Evolutionary conservation across 1,140 invertebrate species (phyloP).

Genomic region (Potamilus streckersoni): DNA sequence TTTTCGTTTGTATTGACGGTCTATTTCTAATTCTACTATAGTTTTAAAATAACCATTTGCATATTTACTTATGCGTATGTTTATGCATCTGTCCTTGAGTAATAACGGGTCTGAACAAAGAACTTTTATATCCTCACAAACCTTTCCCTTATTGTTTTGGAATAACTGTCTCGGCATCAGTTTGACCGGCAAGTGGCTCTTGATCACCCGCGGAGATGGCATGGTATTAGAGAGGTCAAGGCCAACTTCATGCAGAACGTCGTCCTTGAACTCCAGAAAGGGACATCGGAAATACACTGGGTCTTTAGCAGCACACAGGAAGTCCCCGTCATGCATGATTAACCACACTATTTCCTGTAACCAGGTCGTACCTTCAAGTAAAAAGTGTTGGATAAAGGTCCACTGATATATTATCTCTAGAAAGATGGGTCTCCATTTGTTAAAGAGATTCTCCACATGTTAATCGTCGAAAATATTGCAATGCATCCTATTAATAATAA

Average conservation of each 20-base stretch:
- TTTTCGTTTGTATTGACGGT: too few relatives aligned
- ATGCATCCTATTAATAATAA: not conserved
- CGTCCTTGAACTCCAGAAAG: conserved; percentile 72
- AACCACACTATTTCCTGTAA: conserved; percentile 90
- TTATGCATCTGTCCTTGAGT: too few relatives aligned
- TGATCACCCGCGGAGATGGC: conserved; percentile 58
- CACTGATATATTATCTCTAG: not conserved
- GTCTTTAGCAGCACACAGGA: conserved; percentile 78
- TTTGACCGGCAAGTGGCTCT: conserved; percentile 55
- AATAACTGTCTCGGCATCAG: conserved; percentile 43
- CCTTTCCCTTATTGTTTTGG: too few relatives aligned
- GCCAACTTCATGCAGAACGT: conserved; percentile 57
- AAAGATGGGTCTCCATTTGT: not conserved
- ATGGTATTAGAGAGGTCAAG: conserved; percentile 55
- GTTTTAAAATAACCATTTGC: too few relatives aligned
- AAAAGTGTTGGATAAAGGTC: conserved; percentile 45
- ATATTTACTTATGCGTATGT: too few relatives aligned
- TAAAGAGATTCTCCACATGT: not conserved
- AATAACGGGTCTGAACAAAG: too few relatives aligned
- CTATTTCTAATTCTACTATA: too few relatives aligned
- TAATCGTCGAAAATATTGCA: not conserved
- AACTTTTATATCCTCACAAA: too few relatives aligned
- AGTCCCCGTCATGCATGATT: conserved; percentile 81
- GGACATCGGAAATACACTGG: conserved; percentile 73
- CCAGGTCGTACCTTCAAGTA: conserved; percentile 82